Evolutionary conservation across 2,888 invertebrate genomes (phyloP).

Genomic region (Mythimna vitellina): DNA sequence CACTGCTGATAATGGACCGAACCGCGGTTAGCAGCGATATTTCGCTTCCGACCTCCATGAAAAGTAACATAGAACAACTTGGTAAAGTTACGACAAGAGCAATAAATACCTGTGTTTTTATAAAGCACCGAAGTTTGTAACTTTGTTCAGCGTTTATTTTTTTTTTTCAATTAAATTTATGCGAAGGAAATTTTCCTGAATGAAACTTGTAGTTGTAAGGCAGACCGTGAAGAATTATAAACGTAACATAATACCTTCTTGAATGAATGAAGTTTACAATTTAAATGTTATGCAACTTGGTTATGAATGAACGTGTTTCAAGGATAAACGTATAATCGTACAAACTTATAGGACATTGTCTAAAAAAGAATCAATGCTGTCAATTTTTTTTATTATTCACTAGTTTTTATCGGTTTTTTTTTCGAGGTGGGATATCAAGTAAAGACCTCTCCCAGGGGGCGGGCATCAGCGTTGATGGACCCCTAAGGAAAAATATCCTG

Average conservation of each 20-base stretch:
- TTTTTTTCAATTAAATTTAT: constrained; percentile 4
- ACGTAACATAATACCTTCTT: constrained; percentile 16
- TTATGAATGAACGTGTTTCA: constrained; percentile 34
- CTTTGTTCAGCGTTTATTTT: neutral
- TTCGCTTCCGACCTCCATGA: too few relatives aligned
- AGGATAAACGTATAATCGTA: constrained; percentile 6
- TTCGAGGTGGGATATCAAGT: too few relatives aligned
- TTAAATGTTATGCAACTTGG: constrained; percentile 20
- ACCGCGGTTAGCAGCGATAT: too few relatives aligned
- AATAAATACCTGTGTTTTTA: constrained; percentile 39
- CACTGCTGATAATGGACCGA: too few relatives aligned
- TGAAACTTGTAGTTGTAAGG: constrained; percentile 14
- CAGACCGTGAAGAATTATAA: constrained; percentile 16
- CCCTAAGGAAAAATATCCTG: too few relatives aligned
- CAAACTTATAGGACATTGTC: neutral
- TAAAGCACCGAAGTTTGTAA: constrained; percentile 14
- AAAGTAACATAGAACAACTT: constrained; percentile 38
- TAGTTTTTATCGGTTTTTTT: too few relatives aligned
- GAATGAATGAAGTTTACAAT: constrained; percentile 36
- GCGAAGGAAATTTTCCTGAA: constrained; percentile 11
- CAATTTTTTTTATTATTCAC: neutral
- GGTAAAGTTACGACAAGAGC: constrained; percentile 34
- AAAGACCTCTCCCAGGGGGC: too few relatives aligned
- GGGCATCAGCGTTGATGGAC: too few relatives aligned
- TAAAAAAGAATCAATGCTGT: neutral